Base-by-base conservation (phyloP, 2,888 invertebrate genomes). In the Mongoloraphidia duomilia region DNA sequence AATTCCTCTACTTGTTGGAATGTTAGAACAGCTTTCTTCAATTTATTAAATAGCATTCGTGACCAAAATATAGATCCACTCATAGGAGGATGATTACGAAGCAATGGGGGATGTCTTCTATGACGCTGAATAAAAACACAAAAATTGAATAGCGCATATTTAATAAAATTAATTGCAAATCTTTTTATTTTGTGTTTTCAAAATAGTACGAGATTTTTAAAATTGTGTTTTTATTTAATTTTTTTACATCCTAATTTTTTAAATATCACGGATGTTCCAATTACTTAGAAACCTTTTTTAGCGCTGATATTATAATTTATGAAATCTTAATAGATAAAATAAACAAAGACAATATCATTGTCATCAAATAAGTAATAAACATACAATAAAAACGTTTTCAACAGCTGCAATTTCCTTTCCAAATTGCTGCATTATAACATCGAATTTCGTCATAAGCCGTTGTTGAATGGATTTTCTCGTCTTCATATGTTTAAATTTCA, bases 21-120 rank as follows among this genome's bases (percentile, higher is more conserved):
- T 49, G 77, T 79, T 59, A 91, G 69, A 26, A 91, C 81, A 0
- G 91, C 83, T 54, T 76, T 77, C 63, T 89, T 91, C 57, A 94
- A 74, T 55, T 80, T 80, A 56, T 82, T 77, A 60, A 88, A 86
- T 13, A 93, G 69, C 47, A 84, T 75, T 41, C 88, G 74, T 11
- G 82, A 83, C 93, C 93, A 94, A 63, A 80, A 84, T 53, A 94
- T 86, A 13, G 87, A 76, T 9, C 93, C 91, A 5, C 86, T 80
- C n/a, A 80, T 75, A 0, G 84, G 82, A 0, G 91, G 86, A 57
- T 87, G 84, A 60, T 86, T 78, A 49, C 81, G 77, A 26, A 84
- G 73, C 35, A 87, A 63, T 0, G 86, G 83, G 0, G 88, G 88
- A 53, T 73, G 68, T 53, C 76, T 71, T 33, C 76, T 74, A 54